These are phyloP conservation scores for Anableps anableps DNA, from an alignment of 2,797 vertebrate species.

Conservation along the genomic window DNA sequence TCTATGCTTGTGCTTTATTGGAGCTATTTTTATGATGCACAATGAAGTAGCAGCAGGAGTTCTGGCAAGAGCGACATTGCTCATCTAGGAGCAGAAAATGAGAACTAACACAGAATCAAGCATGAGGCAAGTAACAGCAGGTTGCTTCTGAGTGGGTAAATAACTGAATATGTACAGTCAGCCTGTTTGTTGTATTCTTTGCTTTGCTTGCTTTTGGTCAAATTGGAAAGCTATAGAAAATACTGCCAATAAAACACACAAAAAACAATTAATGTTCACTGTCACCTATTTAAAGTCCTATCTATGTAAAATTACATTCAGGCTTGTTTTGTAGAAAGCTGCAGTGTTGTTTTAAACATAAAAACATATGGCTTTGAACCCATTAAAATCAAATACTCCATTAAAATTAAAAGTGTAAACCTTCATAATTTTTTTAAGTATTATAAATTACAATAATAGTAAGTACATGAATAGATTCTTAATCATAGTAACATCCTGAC, in stretches of 20 bases:
- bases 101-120: constrained; percentile 27
- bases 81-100: constrained; percentile 32
- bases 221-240: not conserved
- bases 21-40: constrained; percentile 35
- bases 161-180: constrained; percentile 31
- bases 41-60: constrained; percentile 27
- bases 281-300: not conserved
- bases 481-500: not conserved
- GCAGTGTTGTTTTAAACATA: not conserved
- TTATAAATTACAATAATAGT: not conserved
- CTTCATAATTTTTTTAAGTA: not conserved
- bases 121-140: constrained; percentile 41
- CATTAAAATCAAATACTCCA: not conserved
- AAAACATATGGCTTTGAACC: not conserved
- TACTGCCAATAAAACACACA: not conserved
- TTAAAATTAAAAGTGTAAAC: not conserved
- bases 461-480: not conserved
- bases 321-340: not conserved
- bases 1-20: constrained; percentile 57
- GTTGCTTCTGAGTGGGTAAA: constrained; percentile 35
- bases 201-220: constrained; percentile 16
- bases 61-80: constrained; percentile 12
- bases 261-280: not conserved
- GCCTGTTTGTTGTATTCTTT: constrained; percentile 22
- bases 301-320: not conserved